Evolutionary conservation across 2,113 vertebrate genomes (phyloP).

Genomic region (Ceratotherium simum): DNA sequence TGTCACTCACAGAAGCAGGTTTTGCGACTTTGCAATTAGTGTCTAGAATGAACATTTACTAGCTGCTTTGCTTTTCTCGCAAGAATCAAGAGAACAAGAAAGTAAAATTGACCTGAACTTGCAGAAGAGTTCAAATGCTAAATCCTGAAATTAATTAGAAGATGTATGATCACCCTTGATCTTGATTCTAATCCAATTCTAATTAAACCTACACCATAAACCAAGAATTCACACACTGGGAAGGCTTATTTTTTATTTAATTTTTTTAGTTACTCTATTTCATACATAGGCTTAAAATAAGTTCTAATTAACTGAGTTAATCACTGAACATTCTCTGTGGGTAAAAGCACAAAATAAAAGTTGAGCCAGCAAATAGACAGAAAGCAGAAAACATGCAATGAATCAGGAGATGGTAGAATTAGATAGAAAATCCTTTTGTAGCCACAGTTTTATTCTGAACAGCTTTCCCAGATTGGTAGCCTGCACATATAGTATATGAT

Average conservation of each 20-base stretch:
- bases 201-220: conserved; percentile 73
- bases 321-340: neutral
- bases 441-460: neutral
- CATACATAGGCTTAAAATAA: neutral
- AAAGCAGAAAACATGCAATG: neutral
- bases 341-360: conserved; percentile 9
- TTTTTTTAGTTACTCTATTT: conserved; percentile 51
- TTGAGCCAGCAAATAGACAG: neutral
- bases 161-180: conserved; percentile 59
- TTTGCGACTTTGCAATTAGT: conserved; percentile 48
- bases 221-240: neutral
- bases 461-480: neutral
- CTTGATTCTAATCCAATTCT: conserved; percentile 72
- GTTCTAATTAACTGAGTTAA: conserved; percentile 46
- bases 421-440: neutral
- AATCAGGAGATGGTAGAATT: neutral
- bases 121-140: conserved; percentile 59
- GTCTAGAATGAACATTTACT: conserved; percentile 21
- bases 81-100: conserved; percentile 52
- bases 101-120: conserved; percentile 70
- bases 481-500: neutral
- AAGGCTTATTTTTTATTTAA: conserved; percentile 3
- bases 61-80: conserved; percentile 49
- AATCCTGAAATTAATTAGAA: conserved; percentile 77
- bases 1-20: neutral